These are phyloP conservation scores for Varecia variegata DNA, from an alignment of 2,797 vertebrate genomes.

Conservation along the genomic window DNA sequence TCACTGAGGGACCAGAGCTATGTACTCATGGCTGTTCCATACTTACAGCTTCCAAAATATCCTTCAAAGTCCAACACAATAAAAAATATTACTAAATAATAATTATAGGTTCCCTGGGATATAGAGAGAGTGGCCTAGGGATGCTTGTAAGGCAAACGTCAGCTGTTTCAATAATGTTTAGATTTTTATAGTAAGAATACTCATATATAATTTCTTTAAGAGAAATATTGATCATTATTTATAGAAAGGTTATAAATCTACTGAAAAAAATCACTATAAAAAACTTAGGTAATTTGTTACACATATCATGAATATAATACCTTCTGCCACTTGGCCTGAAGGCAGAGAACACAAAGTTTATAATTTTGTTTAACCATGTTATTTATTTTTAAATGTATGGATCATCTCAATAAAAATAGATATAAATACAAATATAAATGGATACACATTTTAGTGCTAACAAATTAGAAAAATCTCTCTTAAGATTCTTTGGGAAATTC, in stretches of 20 bases:
- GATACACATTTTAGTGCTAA: neutral
- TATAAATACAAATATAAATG: neutral
- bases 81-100: neutral
- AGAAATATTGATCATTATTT: neutral
- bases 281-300: neutral
- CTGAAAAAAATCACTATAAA: neutral
- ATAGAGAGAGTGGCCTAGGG: neutral
- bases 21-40: neutral
- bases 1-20: neutral
- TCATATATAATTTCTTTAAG: neutral
- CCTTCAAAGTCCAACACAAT: neutral
- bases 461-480: neutral
- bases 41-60: neutral
- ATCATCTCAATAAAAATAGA: neutral
- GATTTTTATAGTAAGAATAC: neutral
- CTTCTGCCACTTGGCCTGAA: neutral
- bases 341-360: neutral
- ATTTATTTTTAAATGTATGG: neutral
- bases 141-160: neutral
- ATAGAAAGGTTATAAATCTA: neutral
- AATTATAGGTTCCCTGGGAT: neutral
- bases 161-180: neutral
- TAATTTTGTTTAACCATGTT: conserved; percentile 31
- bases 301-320: neutral
- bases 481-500: neutral